Conservation (phyloP, 1,140 invertebrate genomes). For the Caenorhabditis briggsae region DNA sequence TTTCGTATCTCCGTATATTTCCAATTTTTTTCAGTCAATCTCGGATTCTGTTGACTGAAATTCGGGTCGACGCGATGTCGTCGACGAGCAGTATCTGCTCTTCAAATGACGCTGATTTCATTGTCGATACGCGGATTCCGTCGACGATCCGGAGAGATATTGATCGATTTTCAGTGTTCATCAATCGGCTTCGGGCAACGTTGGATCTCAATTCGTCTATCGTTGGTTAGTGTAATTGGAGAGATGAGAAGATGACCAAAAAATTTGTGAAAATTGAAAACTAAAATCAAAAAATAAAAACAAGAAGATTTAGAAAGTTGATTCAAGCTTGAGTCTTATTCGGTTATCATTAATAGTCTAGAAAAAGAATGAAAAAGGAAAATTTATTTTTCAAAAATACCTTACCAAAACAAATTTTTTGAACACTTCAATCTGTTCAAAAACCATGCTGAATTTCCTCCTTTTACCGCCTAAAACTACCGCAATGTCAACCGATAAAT, state of each 20-base stretch:
- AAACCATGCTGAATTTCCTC: no score
- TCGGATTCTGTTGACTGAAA: slow-evolving; percentile 33
- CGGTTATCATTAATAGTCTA: no score
- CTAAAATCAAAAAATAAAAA: no score
- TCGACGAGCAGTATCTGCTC: slow-evolving; percentile 62
- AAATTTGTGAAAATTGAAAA: no score
- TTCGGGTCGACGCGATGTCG: slow-evolving; percentile 59
- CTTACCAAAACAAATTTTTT: no score
- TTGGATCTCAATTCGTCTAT: slow-evolving; percentile 68
- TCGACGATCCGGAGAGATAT: slow-evolving; percentile 68
- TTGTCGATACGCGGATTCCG: slow-evolving; percentile 55
- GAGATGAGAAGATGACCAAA: no score
- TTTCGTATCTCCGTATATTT: neutral
- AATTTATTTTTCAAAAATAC: no score
- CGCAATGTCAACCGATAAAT: neutral
- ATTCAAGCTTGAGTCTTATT: no score
- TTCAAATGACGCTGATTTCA: slow-evolving; percentile 60
- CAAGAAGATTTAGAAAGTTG: no score
- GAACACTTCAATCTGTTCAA: no score
- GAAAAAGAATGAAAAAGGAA: no score
- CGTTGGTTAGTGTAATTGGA: slow-evolving; percentile 62
- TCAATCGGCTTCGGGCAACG: slow-evolving; percentile 69
- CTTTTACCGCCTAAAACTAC: no score
- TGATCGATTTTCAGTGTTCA: slow-evolving; percentile 72
- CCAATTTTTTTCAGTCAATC: slow-evolving; percentile 18